Percentiles rank a stretch among this genome's conserved stretches.
Evolutionary conservation across 2,888 invertebrate genomes (phyloP).

Genomic region (Pristionchus japonicus): DNA sequence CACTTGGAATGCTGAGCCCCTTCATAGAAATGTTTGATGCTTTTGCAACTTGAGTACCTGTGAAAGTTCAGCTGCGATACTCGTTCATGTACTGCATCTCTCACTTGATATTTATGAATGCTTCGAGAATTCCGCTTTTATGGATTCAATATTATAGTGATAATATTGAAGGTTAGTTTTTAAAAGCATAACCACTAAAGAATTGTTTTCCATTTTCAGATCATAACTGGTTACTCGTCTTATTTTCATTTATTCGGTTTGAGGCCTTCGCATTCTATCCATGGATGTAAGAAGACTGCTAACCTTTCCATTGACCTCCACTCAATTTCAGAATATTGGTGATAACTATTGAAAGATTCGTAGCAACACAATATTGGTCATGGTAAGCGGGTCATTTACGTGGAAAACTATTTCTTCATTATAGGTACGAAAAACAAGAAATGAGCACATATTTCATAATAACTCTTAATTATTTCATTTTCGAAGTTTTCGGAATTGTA

Average conservation of each 20-base stretch:
- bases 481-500: neutral
- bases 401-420: neutral
- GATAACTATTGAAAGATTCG: neutral
- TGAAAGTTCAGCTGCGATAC: neutral
- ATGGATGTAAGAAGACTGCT: neutral
- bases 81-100: neutral
- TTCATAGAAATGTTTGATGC: neutral
- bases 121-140: neutral
- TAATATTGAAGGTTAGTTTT: neutral
- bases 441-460: neutral
- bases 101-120: neutral
- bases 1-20: neutral
- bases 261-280: neutral
- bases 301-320: neutral
- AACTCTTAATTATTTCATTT: neutral
- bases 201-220: neutral
- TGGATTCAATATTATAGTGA: neutral
- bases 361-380: neutral
- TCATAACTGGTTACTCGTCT: neutral
- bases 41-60: too few species aligned
- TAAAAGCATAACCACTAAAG: too few species aligned
- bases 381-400: too few species aligned
- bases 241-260: neutral
- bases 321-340: neutral
- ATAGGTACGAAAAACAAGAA: conserved; percentile 14